Conservation (phyloP, 2,888 invertebrate genomes). For the Polymixis lichenea region DNA sequence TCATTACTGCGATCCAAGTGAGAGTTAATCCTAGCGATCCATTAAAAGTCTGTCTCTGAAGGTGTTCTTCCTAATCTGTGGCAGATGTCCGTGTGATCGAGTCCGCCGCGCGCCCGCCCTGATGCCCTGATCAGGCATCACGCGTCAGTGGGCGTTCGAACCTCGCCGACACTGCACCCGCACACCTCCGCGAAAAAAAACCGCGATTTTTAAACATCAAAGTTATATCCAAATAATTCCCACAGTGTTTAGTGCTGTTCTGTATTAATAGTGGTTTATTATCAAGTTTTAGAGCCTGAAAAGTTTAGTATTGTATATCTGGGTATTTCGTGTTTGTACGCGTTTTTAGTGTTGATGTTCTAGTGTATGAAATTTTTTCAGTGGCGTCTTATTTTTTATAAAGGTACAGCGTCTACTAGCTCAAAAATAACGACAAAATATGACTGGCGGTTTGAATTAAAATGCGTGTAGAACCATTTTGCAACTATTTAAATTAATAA, state of each 20-base stretch:
- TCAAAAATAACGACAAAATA: not conserved
- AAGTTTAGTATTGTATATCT: slow-evolving; percentile 51
- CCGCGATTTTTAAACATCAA: slow-evolving; percentile 52
- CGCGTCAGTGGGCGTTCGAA: slow-evolving; percentile 67
- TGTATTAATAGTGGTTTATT: slow-evolving; percentile 19
- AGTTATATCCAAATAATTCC: slow-evolving; percentile 40
- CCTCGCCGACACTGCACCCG: slow-evolving; percentile 49
- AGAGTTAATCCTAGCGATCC: slow-evolving; percentile 68
- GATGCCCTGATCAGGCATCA: slow-evolving; percentile 49
- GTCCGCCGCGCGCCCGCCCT: slow-evolving; percentile 66
- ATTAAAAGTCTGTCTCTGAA: slow-evolving; percentile 73
- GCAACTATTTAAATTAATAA: not conserved
- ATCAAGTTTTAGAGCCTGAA: slow-evolving; percentile 31
- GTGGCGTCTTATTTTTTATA: slow-evolving; percentile 34
- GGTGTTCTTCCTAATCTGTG: slow-evolving; percentile 79
- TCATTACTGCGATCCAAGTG: slow-evolving; percentile 52
- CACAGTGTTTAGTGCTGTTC: slow-evolving; percentile 33
- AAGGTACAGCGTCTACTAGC: slow-evolving; percentile 28
- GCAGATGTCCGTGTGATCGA: slow-evolving; percentile 75
- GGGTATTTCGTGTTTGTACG: slow-evolving; percentile 58
- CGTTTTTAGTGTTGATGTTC: slow-evolving; percentile 60
- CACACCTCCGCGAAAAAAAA: slow-evolving; percentile 34
- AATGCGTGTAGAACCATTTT: slow-evolving; percentile 42
- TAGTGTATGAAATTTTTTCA: slow-evolving; percentile 44
- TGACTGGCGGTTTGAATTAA: slow-evolving; percentile 30